A percentile compares a stretch with the other conserved stretches of the same genome.
Evolutionary conservation across 64 coral and sea anemone species (phyloP).

Genomic region (Pocillopora verrucosa): DNA sequence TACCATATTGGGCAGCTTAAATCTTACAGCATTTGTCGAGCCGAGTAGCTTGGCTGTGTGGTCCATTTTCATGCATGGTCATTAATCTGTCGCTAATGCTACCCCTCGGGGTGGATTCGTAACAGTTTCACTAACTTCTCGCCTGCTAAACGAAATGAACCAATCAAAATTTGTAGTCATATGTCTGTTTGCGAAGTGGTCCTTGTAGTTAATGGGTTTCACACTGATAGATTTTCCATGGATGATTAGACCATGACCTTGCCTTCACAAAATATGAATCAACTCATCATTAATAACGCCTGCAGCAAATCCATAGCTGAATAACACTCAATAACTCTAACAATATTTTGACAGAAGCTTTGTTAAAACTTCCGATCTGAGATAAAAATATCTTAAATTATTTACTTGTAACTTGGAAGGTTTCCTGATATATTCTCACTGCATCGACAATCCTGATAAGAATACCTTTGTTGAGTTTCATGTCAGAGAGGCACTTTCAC

Average conservation of each 20-base stretch:
- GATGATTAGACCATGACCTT: not conserved
- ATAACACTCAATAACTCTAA: not conserved
- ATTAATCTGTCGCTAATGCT: not conserved
- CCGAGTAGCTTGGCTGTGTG: not conserved
- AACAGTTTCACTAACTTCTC: slow-evolving; percentile 29
- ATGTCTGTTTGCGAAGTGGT: not conserved
- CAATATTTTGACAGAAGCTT: not conserved
- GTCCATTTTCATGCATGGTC: not conserved
- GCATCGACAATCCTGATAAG: too few species aligned
- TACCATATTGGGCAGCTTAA: not conserved
- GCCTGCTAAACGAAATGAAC: not conserved
- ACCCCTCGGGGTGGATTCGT: not conserved
- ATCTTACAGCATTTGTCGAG: not conserved
- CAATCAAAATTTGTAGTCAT: not conserved
- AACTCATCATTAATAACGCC: not conserved
- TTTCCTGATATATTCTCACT: too few species aligned
- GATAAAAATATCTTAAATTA: too few species aligned
- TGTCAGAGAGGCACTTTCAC: too few species aligned
- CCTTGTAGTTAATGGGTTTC: not conserved
- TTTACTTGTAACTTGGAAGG: not conserved
- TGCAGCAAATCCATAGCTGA: not conserved
- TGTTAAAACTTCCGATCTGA: too few species aligned
- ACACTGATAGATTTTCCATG: not conserved
- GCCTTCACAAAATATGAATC: not conserved
- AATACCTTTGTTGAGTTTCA: too few species aligned